Evolutionary conservation across 37 sponge, comb jelly and placozoan species (phyloP), one percentile per base, ranked within the genome.

Genomic region (Oscarella lobularis): DNA sequence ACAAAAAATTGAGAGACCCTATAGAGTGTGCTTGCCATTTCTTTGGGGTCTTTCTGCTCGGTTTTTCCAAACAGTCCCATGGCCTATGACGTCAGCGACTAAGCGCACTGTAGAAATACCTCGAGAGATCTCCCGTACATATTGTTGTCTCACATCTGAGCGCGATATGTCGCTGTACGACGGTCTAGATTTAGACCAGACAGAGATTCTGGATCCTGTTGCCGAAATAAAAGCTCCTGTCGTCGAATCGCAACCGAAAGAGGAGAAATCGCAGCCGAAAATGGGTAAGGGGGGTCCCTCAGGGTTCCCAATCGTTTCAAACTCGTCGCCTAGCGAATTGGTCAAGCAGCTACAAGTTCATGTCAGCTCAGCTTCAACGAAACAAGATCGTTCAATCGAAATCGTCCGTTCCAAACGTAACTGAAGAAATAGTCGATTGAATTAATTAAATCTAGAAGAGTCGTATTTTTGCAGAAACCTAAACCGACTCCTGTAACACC

Each of bases 31-130:
- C 73, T 38, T 76, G 73, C 80, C 39, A 85, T 38, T 6, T 90
- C 54, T 74, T 86, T 35, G 83, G 86, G 82, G 83, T 81, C 35
- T 41, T 84, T 36, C 82, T 68, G 35, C 6, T 4, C 4, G 5
- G 6, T 14, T 35, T 68, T 68, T 68, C 71, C 71, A 20, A 68
- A 68, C 71, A 68, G 31, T 29, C 71, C 71, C 71, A 68, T 68
- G 20, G 60, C 20, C 60, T n/a, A n/a, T n/a, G n/a, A n/a, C n/a
- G n/a, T n/a, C n/a, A n/a, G n/a, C n/a, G n/a, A n/a, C n/a, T n/a
- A n/a, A n/a, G n/a, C n/a, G n/a, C n/a, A n/a, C n/a, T n/a, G n/a
- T n/a, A n/a, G n/a, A n/a, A n/a, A n/a, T n/a, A n/a, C n/a, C n/a
- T n/a, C n/a, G n/a, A n/a, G n/a, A n/a, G n/a, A n/a, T n/a, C n/a